Conservation (phyloP, 2,888 invertebrate species). For the Caenorhabditis sp. region DNA sequence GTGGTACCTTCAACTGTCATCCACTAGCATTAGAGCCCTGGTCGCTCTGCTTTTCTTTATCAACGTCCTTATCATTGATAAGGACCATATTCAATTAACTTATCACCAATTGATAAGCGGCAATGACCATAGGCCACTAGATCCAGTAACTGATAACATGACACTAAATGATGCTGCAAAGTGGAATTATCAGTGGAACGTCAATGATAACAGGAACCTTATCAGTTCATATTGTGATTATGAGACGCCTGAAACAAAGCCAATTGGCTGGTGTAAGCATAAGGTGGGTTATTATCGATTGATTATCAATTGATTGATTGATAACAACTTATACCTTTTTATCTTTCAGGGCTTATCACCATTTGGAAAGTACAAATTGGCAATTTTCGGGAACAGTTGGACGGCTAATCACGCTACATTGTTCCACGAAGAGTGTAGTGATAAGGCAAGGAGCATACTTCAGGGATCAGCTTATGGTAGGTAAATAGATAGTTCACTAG, state of each 20-base stretch:
- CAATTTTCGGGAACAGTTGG: conserved; percentile 38
- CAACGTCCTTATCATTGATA: conserved; percentile 11
- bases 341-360: conserved; percentile 9
- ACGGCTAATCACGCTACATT: conserved; percentile 29
- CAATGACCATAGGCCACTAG: background rate
- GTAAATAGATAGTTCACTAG: too few species aligned
- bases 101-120: background rate
- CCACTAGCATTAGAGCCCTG: background rate
- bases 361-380: conserved; percentile 13
- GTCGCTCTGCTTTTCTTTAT: background rate
- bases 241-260: background rate
- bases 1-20: conserved; percentile 23
- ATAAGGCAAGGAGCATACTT: conserved; percentile 16
- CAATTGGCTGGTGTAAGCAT: conserved; percentile 27
- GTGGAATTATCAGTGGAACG: conserved; percentile 20
- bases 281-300: background rate
- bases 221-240: conserved; percentile 1
- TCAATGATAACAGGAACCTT: conserved; percentile 5
- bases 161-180: conserved; percentile 8
- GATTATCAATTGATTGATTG: background rate
- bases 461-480: conserved; percentile 25
- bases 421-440: conserved; percentile 28
- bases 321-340: too few species aligned
- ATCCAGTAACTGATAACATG: background rate
- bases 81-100: background rate